Evolutionary conservation across 2,888 invertebrate genomes (phyloP).

Genomic region (Catocala nupta): DNA sequence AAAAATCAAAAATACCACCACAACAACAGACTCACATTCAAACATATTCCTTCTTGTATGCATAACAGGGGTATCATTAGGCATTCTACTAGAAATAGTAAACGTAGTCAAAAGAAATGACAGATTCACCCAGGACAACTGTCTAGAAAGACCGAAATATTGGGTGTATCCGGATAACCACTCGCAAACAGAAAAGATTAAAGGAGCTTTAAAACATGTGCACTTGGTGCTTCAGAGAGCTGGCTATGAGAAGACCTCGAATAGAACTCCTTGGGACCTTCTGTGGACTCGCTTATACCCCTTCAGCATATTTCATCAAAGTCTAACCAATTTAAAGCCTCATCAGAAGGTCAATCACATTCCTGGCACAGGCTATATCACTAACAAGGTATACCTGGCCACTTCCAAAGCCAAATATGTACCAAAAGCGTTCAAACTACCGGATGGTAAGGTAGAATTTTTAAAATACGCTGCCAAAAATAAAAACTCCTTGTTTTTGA

Average conservation of each 20-base stretch:
- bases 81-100: slow-evolving; percentile 69
- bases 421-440: slow-evolving; percentile 96
- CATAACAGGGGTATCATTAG: slow-evolving; percentile 71
- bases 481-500: slow-evolving; percentile 93
- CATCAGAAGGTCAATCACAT: slow-evolving; percentile 97
- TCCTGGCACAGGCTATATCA: slow-evolving; percentile 97
- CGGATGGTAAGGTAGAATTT: slow-evolving; percentile 91
- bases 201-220: slow-evolving; percentile 93
- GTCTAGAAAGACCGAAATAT: slow-evolving; percentile 68
- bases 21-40: slow-evolving; percentile 43
- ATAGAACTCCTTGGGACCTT: slow-evolving; percentile 92
- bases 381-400: slow-evolving; percentile 96
- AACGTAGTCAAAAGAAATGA: slow-evolving; percentile 63
- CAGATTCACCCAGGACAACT: slow-evolving; percentile 43
- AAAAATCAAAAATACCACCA: slow-evolving; percentile 9
- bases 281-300: slow-evolving; percentile 98
- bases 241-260: slow-evolving; percentile 89
- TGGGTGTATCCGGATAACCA: slow-evolving; percentile 87
- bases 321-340: slow-evolving; percentile 87
- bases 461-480: slow-evolving; percentile 89
- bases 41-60: slow-evolving; percentile 72
- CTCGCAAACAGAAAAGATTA: slow-evolving; percentile 84
- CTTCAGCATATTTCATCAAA: slow-evolving; percentile 88
- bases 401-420: slow-evolving; percentile 93
- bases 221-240: slow-evolving; percentile 91